phyloP scores from a whole-genome alignment of 1,140 invertebrate genomes.

The Prorops nasuta region DNA sequence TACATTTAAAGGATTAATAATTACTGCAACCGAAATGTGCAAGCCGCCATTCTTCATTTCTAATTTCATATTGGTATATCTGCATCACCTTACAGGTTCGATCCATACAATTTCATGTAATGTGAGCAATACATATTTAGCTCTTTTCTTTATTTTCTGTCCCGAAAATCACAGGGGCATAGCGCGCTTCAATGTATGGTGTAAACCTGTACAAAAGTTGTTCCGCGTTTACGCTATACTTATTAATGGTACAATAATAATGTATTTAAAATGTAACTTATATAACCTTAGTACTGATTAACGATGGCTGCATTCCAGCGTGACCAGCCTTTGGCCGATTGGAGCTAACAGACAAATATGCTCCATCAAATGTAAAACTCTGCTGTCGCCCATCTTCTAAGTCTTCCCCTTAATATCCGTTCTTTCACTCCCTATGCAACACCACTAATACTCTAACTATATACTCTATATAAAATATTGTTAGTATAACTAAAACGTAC shows the following conservation, averaged over 20 bases:
- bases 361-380: constrained; percentile 49
- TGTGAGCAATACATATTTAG: constrained; percentile 24
- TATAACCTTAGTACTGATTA: constrained; percentile 56
- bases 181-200: constrained; percentile 41
- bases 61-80: constrained; percentile 14
- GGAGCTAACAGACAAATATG: constrained; percentile 59
- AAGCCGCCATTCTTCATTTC: no score
- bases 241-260: constrained; percentile 54
- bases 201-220: constrained; percentile 57
- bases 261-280: constrained; percentile 57
- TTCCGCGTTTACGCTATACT: constrained; percentile 48
- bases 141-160: constrained; percentile 36
- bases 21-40: no score
- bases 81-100: neutral
- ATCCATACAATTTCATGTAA: constrained; percentile 13
- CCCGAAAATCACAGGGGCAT: constrained; percentile 47
- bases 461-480: constrained; percentile 59
- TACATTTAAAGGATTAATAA: no score
- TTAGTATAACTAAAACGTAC: constrained; percentile 57
- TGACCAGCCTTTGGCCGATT: constrained; percentile 54
- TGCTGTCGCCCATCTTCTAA: constrained; percentile 14
- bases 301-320: constrained; percentile 56
- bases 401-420: constrained; percentile 23
- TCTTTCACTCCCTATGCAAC: constrained; percentile 40
- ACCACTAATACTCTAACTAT: constrained; percentile 56